Percentiles rank a stretch among this genome's conserved stretches.
phyloP scores from a whole-genome alignment of 1,140 invertebrate species.

The Drosophila sulfurigaster region DNA sequence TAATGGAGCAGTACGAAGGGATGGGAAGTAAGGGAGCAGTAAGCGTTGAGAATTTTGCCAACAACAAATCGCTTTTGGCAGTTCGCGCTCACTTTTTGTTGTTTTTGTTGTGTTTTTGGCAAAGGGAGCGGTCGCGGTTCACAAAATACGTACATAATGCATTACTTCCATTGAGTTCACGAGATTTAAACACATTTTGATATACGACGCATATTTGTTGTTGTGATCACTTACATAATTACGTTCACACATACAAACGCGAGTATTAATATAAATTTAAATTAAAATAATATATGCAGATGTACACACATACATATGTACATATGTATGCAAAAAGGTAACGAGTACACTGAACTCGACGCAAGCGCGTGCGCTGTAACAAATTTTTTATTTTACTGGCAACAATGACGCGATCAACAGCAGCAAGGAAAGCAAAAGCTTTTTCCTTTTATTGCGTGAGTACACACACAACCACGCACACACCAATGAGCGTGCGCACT shows the following conservation, averaged over 20 bases:
- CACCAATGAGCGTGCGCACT: neutral
- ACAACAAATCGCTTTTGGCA: slow-evolving; percentile 67
- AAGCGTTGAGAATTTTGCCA: slow-evolving; percentile 50
- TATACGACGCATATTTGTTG: slow-evolving; percentile 69
- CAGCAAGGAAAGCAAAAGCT: slow-evolving; percentile 51
- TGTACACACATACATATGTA: neutral
- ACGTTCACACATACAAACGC: slow-evolving; percentile 9
- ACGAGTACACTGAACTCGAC: slow-evolving; percentile 78
- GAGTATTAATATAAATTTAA: slow-evolving; percentile 43
- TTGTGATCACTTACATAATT: slow-evolving; percentile 28
- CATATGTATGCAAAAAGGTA: slow-evolving; percentile 59
- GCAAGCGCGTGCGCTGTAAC: slow-evolving; percentile 34
- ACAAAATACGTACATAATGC: slow-evolving; percentile 52
- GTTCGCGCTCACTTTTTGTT: slow-evolving; percentile 37
- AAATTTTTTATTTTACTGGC: slow-evolving; percentile 39
- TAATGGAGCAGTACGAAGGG: slow-evolving; percentile 65
- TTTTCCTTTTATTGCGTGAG: slow-evolving; percentile 30
- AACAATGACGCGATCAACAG: slow-evolving; percentile 37
- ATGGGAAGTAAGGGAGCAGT: slow-evolving; percentile 16
- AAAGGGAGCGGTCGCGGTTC: slow-evolving; percentile 70
- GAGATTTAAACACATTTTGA: slow-evolving; percentile 79
- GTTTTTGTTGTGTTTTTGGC: slow-evolving; percentile 20
- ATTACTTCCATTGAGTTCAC: slow-evolving; percentile 77
- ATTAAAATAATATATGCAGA: slow-evolving; percentile 58
- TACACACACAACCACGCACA: neutral